Conservation (phyloP, 2,888 invertebrate genomes). For the Gastracanthus pulcherrimus region DNA sequence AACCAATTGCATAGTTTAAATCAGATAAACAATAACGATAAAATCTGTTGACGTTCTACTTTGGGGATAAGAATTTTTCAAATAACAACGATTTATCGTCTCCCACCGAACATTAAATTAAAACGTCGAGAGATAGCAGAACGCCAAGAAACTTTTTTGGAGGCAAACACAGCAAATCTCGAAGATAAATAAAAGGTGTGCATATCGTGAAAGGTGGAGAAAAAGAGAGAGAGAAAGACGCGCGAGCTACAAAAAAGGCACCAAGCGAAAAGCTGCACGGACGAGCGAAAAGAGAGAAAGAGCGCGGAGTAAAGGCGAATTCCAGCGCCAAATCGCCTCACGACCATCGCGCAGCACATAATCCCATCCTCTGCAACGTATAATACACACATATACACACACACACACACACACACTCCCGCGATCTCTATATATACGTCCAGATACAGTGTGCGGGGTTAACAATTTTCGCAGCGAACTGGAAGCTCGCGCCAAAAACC, state of each 20-base stretch:
- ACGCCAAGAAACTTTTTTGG: neutral
- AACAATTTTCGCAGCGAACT: slow-evolving; percentile 15
- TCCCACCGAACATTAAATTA: neutral
- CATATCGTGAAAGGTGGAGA: neutral
- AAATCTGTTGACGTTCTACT: no score
- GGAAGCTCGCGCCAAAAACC: slow-evolving; percentile 1
- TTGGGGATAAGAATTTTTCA: no score
- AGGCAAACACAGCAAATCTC: neutral
- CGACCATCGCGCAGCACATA: neutral
- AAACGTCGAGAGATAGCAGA: neutral
- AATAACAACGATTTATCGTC: neutral
- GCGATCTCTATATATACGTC: no score
- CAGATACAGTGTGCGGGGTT: neutral
- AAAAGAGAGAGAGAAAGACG: no score
- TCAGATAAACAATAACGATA: no score
- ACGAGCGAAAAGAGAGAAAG: neutral
- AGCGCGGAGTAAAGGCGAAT: neutral
- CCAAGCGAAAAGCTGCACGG: neutral
- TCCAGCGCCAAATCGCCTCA: neutral
- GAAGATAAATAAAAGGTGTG: neutral
- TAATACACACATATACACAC: no score
- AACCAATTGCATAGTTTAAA: no score
- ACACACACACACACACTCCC: no score
- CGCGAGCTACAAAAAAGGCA: no score
- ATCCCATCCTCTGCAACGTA: no score